Conservation (phyloP, 2,888 invertebrate genomes). For the Ethmia dodecea region DNA sequence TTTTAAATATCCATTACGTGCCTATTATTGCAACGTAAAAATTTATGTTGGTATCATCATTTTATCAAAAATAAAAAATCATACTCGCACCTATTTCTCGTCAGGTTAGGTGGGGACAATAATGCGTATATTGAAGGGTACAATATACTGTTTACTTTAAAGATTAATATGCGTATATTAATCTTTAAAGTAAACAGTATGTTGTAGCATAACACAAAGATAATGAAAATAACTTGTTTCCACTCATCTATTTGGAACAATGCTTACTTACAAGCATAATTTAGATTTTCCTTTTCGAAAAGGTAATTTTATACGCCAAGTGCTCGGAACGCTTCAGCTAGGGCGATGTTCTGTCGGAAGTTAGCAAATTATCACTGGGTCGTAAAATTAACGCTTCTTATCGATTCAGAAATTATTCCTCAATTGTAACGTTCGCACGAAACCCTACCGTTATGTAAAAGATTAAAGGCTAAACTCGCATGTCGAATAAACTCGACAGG, state of each 20-base stretch:
- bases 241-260: neutral
- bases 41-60: too few species aligned
- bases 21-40: too few species aligned
- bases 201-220: too few species aligned
- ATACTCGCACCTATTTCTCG: too few species aligned
- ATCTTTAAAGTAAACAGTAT: too few species aligned
- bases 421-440: slow-evolving; percentile 34
- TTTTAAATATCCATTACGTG: too few species aligned
- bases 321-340: slow-evolving; percentile 69
- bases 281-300: slow-evolving; percentile 46
- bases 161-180: too few species aligned
- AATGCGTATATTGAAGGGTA: too few species aligned
- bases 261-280: slow-evolving; percentile 29
- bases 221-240: too few species aligned
- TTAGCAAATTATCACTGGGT: slow-evolving; percentile 77
- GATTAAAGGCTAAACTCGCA: slow-evolving; percentile 53
- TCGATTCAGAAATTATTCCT: slow-evolving; percentile 72
- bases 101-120: too few species aligned
- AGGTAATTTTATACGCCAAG: slow-evolving; percentile 65
- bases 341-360: slow-evolving; percentile 74
- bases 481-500: slow-evolving; percentile 32
- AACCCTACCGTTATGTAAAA: slow-evolving; percentile 43
- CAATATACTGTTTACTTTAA: too few species aligned
- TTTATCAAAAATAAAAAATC: too few species aligned
- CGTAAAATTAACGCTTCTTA: slow-evolving; percentile 78